phyloP scores from a whole-genome alignment of 1,140 invertebrate species.

The Meloidogyne floridensis region DNA sequence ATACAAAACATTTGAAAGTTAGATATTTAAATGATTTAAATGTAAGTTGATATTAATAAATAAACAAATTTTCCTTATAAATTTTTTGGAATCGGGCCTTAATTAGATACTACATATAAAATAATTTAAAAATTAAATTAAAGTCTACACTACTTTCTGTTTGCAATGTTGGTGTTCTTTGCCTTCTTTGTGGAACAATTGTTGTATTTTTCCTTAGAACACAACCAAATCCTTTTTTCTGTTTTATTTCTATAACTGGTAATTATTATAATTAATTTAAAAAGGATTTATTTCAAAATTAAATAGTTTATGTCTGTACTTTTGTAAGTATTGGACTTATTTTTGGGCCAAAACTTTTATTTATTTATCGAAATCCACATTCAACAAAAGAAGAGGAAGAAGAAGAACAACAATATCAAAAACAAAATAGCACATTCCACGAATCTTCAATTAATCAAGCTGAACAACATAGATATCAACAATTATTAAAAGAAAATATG shows the following conservation, averaged over 20 bases:
- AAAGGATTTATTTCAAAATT: constrained; percentile 27
- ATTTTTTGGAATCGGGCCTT: no score
- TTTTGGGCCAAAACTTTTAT: constrained; percentile 61
- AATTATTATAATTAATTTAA: constrained; percentile 49
- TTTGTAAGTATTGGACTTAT: constrained; percentile 73
- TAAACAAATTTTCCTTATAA: no score
- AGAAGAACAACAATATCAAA: constrained; percentile 67
- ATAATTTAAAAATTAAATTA: constrained; percentile 62
- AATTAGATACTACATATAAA: no score
- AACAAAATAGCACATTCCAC: constrained; percentile 76
- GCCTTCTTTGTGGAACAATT: constrained; percentile 87
- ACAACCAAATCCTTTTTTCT: constrained; percentile 94
- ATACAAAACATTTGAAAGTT: constrained; percentile 90
- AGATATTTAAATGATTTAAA: constrained; percentile 77
- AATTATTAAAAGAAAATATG: constrained; percentile 90
- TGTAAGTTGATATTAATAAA: constrained; percentile 66
- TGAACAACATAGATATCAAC: constrained; percentile 89
- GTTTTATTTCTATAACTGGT: constrained; percentile 93
- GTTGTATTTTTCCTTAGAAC: constrained; percentile 93
- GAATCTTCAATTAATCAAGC: constrained; percentile 36
- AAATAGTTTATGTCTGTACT: constrained; percentile 53
- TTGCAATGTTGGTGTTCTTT: constrained; percentile 95
- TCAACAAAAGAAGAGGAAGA: constrained; percentile 45
- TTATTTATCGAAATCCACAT: constrained; percentile 55
- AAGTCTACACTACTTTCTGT: constrained; percentile 98